Conservation (phyloP, 1,140 invertebrate genomes). For the Hypsibius dujardini region DNA sequence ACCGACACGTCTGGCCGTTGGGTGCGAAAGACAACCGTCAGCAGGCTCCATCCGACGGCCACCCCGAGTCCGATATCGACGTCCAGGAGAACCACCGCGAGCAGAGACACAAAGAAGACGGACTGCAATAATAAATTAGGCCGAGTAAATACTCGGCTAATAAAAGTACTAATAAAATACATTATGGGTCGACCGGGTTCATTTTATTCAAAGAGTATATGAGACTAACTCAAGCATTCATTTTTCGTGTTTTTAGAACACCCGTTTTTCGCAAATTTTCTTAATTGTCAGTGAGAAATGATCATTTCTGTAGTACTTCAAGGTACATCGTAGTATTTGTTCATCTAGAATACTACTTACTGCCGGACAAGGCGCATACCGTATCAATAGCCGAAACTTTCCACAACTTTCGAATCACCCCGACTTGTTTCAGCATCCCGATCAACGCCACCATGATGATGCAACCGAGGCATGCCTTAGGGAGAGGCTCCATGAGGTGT, state of each 20-base stretch:
- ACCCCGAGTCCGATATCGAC: slow-evolving; percentile 60
- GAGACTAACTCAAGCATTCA: no score
- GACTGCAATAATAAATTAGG: slow-evolving; percentile 29
- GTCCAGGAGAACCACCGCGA: slow-evolving; percentile 57
- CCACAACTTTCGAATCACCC: slow-evolving; percentile 53
- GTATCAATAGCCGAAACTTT: slow-evolving; percentile 59
- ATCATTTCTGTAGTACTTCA: no score
- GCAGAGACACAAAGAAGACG: slow-evolving; percentile 66
- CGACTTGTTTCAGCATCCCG: slow-evolving; percentile 64
- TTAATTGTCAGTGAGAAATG: no score
- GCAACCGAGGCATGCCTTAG: slow-evolving; percentile 47
- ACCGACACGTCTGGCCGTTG: slow-evolving; percentile 34
- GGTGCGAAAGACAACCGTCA: slow-evolving; percentile 42
- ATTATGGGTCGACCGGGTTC: no score
- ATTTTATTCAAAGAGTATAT: no score
- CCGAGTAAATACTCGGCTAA: no score
- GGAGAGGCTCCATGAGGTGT: slow-evolving; percentile 29
- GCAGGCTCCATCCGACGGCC: slow-evolving; percentile 52
- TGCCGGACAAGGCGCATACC: no score
- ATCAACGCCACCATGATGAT: slow-evolving; percentile 79
- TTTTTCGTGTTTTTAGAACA: no score
- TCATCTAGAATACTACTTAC: no score
- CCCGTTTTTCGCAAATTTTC: no score
- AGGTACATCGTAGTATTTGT: no score
- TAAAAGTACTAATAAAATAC: no score